Evolutionary conservation across 1,140 invertebrate species (phyloP), one percentile per base, ranked within the genome.

Genomic region (Drosophila tani): DNA sequence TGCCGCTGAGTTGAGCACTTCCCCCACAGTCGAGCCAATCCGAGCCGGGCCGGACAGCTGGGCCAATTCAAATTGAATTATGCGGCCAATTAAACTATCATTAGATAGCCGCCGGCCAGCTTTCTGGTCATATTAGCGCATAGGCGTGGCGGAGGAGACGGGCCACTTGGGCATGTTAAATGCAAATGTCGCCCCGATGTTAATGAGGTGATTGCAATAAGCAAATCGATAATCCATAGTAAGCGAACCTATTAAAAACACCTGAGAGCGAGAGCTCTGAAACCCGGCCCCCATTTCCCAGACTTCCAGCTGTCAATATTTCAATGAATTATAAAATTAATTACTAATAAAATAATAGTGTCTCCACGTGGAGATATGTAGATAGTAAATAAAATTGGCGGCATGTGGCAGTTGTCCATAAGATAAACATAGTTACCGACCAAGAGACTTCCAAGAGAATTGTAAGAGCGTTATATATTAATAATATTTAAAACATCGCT

Each of bases 11-110:
- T 27, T 38, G 14, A 32, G 49, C 49, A 38, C 49, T 47, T 71
- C 38, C 27, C n/a, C 27, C 50, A 53, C 50, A 53, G n/a, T 5
- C 27, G 27, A 17, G 15, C 5, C 49, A 2, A 32, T 27, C 11
- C 27, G 50, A 27, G 19, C 15, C 51, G 9, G 32, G 35, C 29
- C 24, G 45, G 29, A 47, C 53, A 55, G 55, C 62, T 60, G 80
- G 51, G 51, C 57, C 57, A 60, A 68, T 41, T 60, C 35, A 65
- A 71, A 79, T 43, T 53, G 32, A 79, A 49, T 64, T 60, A 50
- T 51, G 43, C 56, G 66, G 32, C 80, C 77, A 81, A 81, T 84
- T 81, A 88, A 87, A 66, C 41, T 45, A 81, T 88, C 68, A 74
- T 81, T 80, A 78, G 58, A 55, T 58, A 51, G 57, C 47, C 47